phyloP scores from a whole-genome alignment of 2,888 invertebrate species.

The Toxonevra muliebris region DNA sequence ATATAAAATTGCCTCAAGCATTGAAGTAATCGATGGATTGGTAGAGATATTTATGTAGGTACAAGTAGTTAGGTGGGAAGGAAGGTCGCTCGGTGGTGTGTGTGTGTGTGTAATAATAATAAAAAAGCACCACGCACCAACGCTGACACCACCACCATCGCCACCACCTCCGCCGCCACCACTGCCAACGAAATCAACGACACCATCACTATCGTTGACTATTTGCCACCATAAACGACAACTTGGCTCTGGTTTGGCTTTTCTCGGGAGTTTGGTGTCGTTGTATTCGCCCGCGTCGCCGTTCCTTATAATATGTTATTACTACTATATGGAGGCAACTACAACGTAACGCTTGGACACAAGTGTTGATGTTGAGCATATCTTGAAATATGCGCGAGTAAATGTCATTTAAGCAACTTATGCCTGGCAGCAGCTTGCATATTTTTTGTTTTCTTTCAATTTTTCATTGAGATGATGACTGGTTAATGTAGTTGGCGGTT shows the following conservation, averaged over 20 bases:
- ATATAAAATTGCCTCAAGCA: conserved; percentile 31
- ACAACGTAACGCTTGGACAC: conserved; percentile 3
- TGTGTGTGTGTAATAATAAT: no score
- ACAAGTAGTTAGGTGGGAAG: no score
- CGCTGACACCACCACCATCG: conserved; percentile 20
- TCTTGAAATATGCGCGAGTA: conserved; percentile 24
- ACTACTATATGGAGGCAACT: background rate
- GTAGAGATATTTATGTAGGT: background rate
- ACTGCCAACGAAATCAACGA: conserved; percentile 3
- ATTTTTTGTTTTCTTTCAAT: no score
- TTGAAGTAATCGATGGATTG: conserved; percentile 34
- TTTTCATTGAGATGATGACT: no score
- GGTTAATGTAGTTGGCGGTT: no score
- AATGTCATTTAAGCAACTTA: conserved; percentile 35
- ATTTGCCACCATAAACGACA: background rate
- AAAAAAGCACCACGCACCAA: conserved; percentile 26
- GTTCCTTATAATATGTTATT: no score
- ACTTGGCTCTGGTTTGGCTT: no score
- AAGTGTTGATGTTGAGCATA: conserved; percentile 32
- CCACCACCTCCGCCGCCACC: conserved; percentile 3
- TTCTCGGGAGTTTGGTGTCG: no score
- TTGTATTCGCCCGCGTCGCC: no score
- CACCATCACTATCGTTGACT: conserved; percentile 4
- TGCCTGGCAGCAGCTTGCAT: no score
- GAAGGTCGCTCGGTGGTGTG: no score